These are phyloP conservation scores for Drosophila histrio DNA, from an alignment of 2,888 invertebrate species.

Conservation along the genomic window DNA sequence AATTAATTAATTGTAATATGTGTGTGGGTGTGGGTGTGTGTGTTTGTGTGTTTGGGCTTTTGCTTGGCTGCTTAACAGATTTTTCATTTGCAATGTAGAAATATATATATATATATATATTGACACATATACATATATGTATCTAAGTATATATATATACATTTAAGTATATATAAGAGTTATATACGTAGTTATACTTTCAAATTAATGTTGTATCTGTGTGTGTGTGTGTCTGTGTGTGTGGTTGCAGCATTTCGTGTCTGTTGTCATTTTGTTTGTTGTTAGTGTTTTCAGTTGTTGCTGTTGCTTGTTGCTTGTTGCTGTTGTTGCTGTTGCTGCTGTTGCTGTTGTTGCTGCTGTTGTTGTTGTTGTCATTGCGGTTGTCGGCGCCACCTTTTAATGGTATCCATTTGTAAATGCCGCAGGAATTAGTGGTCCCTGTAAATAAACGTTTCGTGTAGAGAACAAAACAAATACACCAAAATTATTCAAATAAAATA, in stretches of 20 bases:
- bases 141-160: too few relatives aligned
- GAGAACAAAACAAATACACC: constrained; percentile 65
- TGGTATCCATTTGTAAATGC: constrained; percentile 99
- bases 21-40: constrained; percentile 26
- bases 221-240: constrained; percentile 40
- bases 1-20: constrained; percentile 76
- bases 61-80: constrained; percentile 60
- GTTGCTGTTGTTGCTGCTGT: constrained; percentile 40
- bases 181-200: constrained; percentile 41
- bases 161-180: constrained; percentile 31
- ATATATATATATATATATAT: constrained; percentile 28
- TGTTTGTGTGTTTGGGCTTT: constrained; percentile 36
- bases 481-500: constrained; percentile 75
- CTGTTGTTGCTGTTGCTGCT: constrained; percentile 36
- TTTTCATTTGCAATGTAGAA: constrained; percentile 56
- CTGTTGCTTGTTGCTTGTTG: constrained; percentile 57
- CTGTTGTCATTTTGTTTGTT: constrained; percentile 42
- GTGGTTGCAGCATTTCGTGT: constrained; percentile 58
- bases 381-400: constrained; percentile 85
- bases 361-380: constrained; percentile 74
- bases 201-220: constrained; percentile 53
- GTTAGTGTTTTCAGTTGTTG: constrained; percentile 50
- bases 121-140: constrained; percentile 27
- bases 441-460: constrained; percentile 82
- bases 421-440: constrained; percentile 98